Evolutionary conservation across 2,888 invertebrate genomes (phyloP).

Genomic region (Cistogaster globosa): DNA sequence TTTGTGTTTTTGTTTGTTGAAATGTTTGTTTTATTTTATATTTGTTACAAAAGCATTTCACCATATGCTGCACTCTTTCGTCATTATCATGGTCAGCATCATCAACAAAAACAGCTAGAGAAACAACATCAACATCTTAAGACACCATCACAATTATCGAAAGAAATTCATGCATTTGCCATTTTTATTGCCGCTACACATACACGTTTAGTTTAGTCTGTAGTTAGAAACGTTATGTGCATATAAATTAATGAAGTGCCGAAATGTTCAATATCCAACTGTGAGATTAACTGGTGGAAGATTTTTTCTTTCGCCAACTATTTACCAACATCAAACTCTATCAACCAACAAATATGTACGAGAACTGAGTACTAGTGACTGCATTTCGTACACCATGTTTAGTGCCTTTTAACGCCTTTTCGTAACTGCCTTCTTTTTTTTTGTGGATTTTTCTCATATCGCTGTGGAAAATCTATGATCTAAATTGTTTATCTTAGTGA

Average conservation of each 20-base stretch:
- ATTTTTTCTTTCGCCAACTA: constrained; percentile 60
- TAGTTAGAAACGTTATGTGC: constrained; percentile 59
- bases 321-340: constrained; percentile 47
- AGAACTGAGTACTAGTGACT: background rate
- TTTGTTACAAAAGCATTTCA: constrained; percentile 40
- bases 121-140: constrained; percentile 12
- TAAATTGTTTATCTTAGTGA: constrained; percentile 69
- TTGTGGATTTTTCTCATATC: constrained; percentile 39
- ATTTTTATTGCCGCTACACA: constrained; percentile 46
- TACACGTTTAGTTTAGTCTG: constrained; percentile 43
- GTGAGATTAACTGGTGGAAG: constrained; percentile 70
- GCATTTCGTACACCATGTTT: background rate
- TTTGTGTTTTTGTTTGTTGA: constrained; percentile 57
- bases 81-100: constrained; percentile 57
- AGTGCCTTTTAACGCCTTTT: constrained; percentile 61
- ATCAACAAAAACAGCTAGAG: constrained; percentile 38
- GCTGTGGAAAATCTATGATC: constrained; percentile 63
- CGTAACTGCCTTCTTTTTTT: constrained; percentile 54
- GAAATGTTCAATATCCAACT: constrained; percentile 71
- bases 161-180: constrained; percentile 44
- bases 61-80: constrained; percentile 52
- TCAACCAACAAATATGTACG: background rate
- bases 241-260: constrained; percentile 72
- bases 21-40: constrained; percentile 26
- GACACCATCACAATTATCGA: constrained; percentile 45